These are phyloP conservation scores for Phrynosoma platyrhinos DNA, from an alignment of 2,113 vertebrate genomes.

Conservation along the genomic window DNA sequence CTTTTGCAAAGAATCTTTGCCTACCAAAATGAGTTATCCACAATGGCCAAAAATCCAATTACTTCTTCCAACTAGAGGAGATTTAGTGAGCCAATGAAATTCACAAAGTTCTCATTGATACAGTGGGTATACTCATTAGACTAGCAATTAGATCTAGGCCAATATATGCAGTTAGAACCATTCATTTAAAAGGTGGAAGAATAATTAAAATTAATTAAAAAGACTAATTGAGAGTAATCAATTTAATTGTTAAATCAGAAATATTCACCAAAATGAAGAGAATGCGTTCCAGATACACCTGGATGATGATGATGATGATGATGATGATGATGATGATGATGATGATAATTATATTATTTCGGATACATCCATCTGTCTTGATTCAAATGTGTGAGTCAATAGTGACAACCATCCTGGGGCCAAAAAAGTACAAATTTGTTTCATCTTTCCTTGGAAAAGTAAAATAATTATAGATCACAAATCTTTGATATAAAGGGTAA, in stretches of 20 bases:
- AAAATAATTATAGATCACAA: neutral
- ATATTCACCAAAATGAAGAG: neutral
- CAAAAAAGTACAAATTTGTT: neutral
- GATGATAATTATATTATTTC: neutral
- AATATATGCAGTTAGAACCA: neutral
- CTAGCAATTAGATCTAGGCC: no score
- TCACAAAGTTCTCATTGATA: no score
- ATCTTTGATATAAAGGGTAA: conserved; percentile 1
- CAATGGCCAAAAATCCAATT: no score
- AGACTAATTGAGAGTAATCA: neutral
- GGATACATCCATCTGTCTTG: no score
- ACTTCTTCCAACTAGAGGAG: no score
- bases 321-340: neutral
- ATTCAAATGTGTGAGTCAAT: neutral
- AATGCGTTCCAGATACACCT: no score
- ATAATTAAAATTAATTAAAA: no score
- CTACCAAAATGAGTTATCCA: neutral
- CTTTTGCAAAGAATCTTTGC: neutral
- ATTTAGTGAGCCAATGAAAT: no score
- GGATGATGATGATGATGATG: neutral
- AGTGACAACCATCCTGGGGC: neutral
- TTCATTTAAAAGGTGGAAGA: neutral
- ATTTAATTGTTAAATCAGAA: neutral
- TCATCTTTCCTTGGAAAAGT: neutral
- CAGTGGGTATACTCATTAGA: no score